Conservation (phyloP, 2,888 invertebrate genomes). For the Apantesis nais region DNA sequence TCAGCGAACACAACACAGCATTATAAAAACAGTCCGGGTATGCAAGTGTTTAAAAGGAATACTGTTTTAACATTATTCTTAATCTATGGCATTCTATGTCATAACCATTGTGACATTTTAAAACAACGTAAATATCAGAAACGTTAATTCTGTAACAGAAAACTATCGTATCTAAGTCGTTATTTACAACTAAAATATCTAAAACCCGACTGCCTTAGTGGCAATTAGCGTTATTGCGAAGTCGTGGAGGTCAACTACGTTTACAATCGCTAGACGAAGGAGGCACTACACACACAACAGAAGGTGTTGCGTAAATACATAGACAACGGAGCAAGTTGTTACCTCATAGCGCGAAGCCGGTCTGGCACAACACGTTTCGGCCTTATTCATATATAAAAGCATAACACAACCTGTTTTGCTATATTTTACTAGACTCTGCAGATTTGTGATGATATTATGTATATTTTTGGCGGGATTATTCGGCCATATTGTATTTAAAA, state of each 20-base stretch:
- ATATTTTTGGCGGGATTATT: too few species aligned
- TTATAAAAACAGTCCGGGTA: too few species aligned
- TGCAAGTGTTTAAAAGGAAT: too few species aligned
- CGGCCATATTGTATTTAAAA: too few species aligned
- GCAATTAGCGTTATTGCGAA: constrained; percentile 6
- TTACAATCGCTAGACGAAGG: constrained; percentile 3
- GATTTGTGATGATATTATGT: background rate
- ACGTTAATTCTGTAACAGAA: background rate
- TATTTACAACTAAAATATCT: background rate
- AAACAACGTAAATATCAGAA: background rate
- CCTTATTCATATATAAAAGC: constrained; percentile 12
- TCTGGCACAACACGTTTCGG: constrained; percentile 13
- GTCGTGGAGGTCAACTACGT: constrained; percentile 4
- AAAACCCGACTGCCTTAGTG: background rate
- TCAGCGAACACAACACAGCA: too few species aligned
- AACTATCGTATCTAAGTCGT: background rate
- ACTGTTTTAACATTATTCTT: background rate
- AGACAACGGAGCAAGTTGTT: constrained; percentile 13
- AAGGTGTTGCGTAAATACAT: constrained; percentile 16
- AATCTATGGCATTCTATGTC: too few species aligned
- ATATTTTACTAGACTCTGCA: background rate
- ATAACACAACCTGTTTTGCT: background rate
- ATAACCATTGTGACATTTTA: background rate
- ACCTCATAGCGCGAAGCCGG: constrained; percentile 11
- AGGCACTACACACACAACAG: background rate